A percentile compares a stretch with the other conserved stretches of the same genome.
Evolutionary conservation across 2,888 invertebrate species (phyloP).

Genomic region (Dendrolimus houi): DNA sequence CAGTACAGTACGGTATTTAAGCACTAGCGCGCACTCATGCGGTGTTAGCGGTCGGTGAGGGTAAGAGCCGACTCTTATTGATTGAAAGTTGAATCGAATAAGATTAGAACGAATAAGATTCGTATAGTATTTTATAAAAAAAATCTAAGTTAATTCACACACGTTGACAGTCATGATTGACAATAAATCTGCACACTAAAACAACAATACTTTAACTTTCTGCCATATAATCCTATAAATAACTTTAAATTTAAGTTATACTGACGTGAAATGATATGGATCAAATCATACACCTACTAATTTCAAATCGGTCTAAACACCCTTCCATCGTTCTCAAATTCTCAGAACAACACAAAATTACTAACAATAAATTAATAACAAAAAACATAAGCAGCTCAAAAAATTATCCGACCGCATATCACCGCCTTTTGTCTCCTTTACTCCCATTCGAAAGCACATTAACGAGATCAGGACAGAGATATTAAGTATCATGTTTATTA

Average conservation of each 20-base stretch:
- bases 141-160: too few relatives aligned
- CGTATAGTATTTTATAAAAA: too few relatives aligned
- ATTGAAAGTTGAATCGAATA: too few relatives aligned
- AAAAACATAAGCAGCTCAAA: constrained; percentile 47
- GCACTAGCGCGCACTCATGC: too few relatives aligned
- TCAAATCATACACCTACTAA: background rate
- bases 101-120: too few relatives aligned
- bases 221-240: background rate
- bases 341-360: background rate
- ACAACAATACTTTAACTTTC: background rate
- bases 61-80: too few relatives aligned
- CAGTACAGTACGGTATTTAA: too few relatives aligned
- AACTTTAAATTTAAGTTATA: background rate
- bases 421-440: constrained; percentile 19
- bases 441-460: constrained; percentile 1
- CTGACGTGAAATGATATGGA: constrained; percentile 6
- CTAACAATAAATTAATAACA: constrained; percentile 16
- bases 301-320: too few relatives aligned
- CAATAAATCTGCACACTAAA: too few relatives aligned
- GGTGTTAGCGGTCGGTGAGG: too few relatives aligned
- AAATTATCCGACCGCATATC: constrained; percentile 42
- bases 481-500: constrained; percentile 48
- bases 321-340: too few relatives aligned
- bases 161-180: too few relatives aligned
- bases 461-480: constrained; percentile 23